Conservation (phyloP, 2,113 vertebrate genomes). For the Oriolus oriolus region DNA sequence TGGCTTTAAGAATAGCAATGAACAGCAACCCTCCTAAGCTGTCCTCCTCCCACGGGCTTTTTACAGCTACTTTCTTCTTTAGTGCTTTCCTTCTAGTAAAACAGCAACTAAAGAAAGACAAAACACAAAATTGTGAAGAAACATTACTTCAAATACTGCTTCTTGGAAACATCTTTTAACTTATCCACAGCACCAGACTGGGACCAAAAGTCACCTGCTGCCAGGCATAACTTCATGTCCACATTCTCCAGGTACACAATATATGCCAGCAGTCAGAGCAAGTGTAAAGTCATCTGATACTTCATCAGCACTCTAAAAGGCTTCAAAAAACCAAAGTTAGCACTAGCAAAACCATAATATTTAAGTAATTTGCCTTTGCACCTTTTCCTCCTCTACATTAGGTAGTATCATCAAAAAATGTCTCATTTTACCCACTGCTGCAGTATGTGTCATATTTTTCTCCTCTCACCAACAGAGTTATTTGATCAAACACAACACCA, state of each 20-base stretch:
- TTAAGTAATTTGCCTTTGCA: not conserved
- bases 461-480: not conserved
- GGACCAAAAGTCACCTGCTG: not conserved
- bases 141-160: not conserved
- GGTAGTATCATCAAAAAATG: too few species aligned
- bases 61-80: not conserved
- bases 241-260: fast-evolving
- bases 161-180: not conserved
- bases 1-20: not conserved
- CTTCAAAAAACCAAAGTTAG: fast-evolving
- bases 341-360: not conserved
- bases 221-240: fast-evolving
- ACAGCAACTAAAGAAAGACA: not conserved
- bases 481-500: not conserved
- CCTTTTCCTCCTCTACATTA: not conserved
- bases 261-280: fast-evolving
- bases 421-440: not conserved
- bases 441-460: fast-evolving
- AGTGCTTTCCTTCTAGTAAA: not conserved
- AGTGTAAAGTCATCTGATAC: not conserved
- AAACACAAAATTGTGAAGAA: not conserved
- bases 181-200: fast-evolving
- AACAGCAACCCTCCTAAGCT: not conserved
- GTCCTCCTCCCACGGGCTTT: not conserved
- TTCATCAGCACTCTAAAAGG: not conserved